A percentile compares a stretch with the other conserved stretches of the same genome.
phyloP scores from a whole-genome alignment of 1,140 invertebrate genomes.

The Drosophila oshimai region DNA sequence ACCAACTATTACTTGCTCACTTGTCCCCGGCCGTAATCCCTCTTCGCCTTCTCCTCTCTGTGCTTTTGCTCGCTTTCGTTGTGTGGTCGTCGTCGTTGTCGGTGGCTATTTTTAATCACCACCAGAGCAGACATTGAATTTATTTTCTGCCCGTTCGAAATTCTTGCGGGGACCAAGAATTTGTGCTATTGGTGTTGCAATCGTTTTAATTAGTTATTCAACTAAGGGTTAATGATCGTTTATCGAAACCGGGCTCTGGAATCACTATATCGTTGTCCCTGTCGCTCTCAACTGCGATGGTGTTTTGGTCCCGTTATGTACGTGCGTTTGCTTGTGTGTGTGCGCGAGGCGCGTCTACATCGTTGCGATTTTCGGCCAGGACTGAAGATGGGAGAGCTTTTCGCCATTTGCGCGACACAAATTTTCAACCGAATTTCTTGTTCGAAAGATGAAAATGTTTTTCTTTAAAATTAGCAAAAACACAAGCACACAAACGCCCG shows the following conservation, averaged over 20 bases:
- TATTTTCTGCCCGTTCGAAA: slow-evolving; percentile 60
- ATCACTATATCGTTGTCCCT: not conserved
- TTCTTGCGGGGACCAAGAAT: slow-evolving; percentile 33
- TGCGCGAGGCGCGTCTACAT: slow-evolving; percentile 74
- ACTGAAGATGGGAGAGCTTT: slow-evolving; percentile 72
- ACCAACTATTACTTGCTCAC: slow-evolving; percentile 52
- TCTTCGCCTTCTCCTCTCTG: not conserved
- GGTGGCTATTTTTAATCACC: slow-evolving; percentile 76
- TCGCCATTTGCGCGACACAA: slow-evolving; percentile 70
- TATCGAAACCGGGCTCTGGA: slow-evolving; percentile 23
- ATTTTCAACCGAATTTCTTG: slow-evolving; percentile 58
- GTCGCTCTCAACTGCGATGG: not conserved
- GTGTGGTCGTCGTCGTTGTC: slow-evolving; percentile 51
- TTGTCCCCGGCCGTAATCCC: slow-evolving; percentile 55
- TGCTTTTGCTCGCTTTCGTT: slow-evolving; percentile 59
- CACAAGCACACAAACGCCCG: slow-evolving; percentile 34
- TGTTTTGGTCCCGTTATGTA: not conserved
- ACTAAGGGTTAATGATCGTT: slow-evolving; percentile 3
- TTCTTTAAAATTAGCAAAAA: slow-evolving; percentile 77
- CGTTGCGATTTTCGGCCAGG: slow-evolving; percentile 81
- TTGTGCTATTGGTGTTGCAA: slow-evolving; percentile 21
- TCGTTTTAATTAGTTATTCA: not conserved
- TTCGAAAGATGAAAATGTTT: slow-evolving; percentile 78
- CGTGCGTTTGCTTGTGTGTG: slow-evolving; percentile 1
- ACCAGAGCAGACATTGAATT: slow-evolving; percentile 77